Conservation (phyloP, 1,140 invertebrate genomes). For the Drosophila pectinifera region DNA sequence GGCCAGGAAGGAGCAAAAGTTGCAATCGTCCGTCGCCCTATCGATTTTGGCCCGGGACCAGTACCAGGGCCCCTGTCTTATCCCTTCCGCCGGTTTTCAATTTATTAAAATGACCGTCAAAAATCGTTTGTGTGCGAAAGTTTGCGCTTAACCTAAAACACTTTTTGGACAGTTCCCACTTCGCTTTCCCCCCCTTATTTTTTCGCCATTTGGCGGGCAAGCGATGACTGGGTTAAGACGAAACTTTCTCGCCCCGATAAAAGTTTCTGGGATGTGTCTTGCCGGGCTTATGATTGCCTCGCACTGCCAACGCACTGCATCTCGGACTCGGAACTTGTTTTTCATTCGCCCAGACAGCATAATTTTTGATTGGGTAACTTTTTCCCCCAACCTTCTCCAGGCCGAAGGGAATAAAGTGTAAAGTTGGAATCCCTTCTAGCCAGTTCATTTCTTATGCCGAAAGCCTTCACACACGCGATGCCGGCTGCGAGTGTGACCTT, state of each 20-base stretch:
- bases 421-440: conserved; percentile 19
- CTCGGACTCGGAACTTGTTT: conserved; percentile 45
- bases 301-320: conserved; percentile 32
- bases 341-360: conserved; percentile 51
- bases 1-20: conserved; percentile 23
- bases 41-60: conserved; percentile 44
- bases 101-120: conserved; percentile 82
- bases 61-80: conserved; percentile 10
- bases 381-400: neutral
- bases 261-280: conserved; percentile 40
- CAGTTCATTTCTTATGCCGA: conserved; percentile 59
- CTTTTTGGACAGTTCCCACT: conserved; percentile 73
- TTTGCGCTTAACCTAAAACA: conserved; percentile 76
- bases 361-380: conserved; percentile 68
- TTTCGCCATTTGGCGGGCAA: conserved; percentile 23
- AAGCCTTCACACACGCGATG: conserved; percentile 50
- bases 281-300: conserved; percentile 63
- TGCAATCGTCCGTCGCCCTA: conserved; percentile 41
- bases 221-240: conserved; percentile 46
- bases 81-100: conserved; percentile 70
- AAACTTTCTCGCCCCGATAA: conserved; percentile 39
- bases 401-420: conserved; percentile 32
- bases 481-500: conserved; percentile 38
- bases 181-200: conserved; percentile 16
- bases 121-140: conserved; percentile 70